Evolutionary conservation across 2,113 vertebrate genomes (phyloP).

Genomic region (Leuciscus idus): DNA sequence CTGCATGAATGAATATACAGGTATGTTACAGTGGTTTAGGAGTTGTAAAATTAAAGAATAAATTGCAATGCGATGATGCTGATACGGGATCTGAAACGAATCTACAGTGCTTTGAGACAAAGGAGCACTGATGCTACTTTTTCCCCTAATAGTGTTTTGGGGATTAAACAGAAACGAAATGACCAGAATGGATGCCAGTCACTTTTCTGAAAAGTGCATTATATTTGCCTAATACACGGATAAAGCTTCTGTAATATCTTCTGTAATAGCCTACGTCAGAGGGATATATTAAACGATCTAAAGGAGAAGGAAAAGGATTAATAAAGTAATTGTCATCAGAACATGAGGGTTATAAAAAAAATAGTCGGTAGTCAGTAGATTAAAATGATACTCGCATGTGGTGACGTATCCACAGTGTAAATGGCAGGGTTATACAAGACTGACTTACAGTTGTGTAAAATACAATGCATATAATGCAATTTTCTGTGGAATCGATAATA

Average conservation of each 20-base stretch:
- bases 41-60: background rate
- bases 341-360: background rate
- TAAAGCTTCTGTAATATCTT: background rate
- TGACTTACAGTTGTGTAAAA: background rate
- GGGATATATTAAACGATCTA: background rate
- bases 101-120: constrained; percentile 12
- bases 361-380: background rate
- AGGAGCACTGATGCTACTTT: background rate
- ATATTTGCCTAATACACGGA: background rate
- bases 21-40: background rate
- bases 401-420: background rate
- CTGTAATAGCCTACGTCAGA: background rate
- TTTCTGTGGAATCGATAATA: background rate
- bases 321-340: background rate
- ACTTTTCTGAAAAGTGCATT: background rate
- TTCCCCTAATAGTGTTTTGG: no score
- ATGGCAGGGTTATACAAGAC: background rate
- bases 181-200: background rate
- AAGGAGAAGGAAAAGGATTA: background rate
- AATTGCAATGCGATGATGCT: background rate
- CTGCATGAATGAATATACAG: background rate
- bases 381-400: background rate
- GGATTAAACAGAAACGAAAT: background rate
- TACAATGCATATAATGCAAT: background rate
- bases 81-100: background rate